Conservation (phyloP, 2,113 vertebrate genomes). For the Siniperca knerii region DNA sequence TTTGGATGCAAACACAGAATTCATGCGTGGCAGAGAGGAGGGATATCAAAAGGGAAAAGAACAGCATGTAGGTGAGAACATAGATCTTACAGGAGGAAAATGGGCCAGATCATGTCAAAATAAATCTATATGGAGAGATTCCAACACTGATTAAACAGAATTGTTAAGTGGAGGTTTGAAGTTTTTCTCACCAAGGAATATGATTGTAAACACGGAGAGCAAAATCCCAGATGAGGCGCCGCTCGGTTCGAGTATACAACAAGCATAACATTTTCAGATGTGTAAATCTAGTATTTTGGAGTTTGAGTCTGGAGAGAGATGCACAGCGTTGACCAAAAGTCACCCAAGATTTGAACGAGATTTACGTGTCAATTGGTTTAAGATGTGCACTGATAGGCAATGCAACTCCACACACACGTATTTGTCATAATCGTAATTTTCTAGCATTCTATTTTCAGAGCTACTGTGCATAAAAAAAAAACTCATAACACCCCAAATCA, state of each 20-base stretch:
- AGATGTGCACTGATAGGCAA: constrained; percentile 5
- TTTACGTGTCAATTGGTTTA: constrained; percentile 25
- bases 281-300: constrained; percentile 76
- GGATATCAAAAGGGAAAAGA: constrained; percentile 73
- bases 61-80: constrained; percentile 81
- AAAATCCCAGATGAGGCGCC: constrained; percentile 79
- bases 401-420: background rate
- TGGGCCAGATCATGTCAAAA: constrained; percentile 85
- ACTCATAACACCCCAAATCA: background rate
- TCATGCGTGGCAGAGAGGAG: constrained; percentile 53
- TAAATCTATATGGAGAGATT: constrained; percentile 85
- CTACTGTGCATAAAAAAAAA: background rate
- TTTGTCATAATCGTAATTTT: background rate
- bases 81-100: constrained; percentile 79
- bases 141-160: constrained; percentile 88
- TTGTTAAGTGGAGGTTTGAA: constrained; percentile 86
- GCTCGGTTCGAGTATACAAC: constrained; percentile 72
- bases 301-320: constrained; percentile 62
- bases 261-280: constrained; percentile 81
- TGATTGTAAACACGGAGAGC: constrained; percentile 85
- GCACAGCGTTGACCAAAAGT: constrained; percentile 63
- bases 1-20: constrained; percentile 62
- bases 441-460: background rate
- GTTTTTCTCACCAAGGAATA: constrained; percentile 85
- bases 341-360: constrained; percentile 31